Evolutionary conservation across 2,888 invertebrate species (phyloP).

Genomic region (Hartigia nigra): DNA sequence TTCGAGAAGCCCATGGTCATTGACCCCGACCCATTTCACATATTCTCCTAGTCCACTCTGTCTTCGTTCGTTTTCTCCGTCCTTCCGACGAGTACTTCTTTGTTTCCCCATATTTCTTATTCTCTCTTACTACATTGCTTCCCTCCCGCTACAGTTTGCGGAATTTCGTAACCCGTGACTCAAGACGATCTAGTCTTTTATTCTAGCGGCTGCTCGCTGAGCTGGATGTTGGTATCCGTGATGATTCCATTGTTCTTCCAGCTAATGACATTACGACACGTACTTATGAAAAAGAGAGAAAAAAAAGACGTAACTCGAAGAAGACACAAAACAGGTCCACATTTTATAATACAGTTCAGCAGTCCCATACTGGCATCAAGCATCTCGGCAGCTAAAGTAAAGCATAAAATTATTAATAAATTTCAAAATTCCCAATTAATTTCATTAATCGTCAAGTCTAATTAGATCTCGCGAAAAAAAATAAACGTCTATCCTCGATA

Average conservation of each 20-base stretch:
- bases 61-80: conserved; percentile 18
- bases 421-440: too few species aligned
- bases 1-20: conserved; percentile 45
- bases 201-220: neutral
- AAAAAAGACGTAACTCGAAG: conserved; percentile 1
- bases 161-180: neutral
- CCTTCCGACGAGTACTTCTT: conserved; percentile 9
- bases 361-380: neutral
- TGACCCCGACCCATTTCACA: conserved; percentile 47
- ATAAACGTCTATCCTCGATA: neutral
- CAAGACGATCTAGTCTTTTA: neutral
- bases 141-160: neutral
- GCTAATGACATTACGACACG: conserved; percentile 27
- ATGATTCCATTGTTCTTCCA: neutral
- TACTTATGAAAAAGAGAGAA: neutral
- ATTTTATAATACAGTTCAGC: neutral
- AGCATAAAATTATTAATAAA: too few species aligned
- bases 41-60: conserved; percentile 22
- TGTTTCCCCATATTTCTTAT: neutral
- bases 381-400: neutral
- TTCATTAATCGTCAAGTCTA: too few species aligned
- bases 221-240: neutral
- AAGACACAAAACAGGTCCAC: neutral
- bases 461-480: neutral
- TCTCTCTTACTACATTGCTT: conserved; percentile 13